A percentile compares a stretch with the other conserved stretches of the same genome.
These are phyloP conservation scores for Enteromius paludinosus DNA, from an alignment of 2,797 vertebrate genomes.

Conservation along the genomic window DNA sequence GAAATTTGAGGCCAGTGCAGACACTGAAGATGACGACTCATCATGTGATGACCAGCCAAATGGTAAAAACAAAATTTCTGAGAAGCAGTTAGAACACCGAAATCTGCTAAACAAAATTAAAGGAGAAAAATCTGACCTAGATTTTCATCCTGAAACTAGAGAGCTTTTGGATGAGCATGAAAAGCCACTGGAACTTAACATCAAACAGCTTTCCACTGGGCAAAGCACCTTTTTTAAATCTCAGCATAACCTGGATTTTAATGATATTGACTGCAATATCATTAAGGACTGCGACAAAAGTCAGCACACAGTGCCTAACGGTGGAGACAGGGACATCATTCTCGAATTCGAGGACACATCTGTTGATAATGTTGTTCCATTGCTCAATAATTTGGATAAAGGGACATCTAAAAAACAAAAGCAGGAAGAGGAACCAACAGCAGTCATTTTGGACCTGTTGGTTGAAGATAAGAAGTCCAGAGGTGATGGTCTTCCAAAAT, in stretches of 20 bases:
- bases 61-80: slow-evolving; percentile 57
- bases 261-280: slow-evolving; percentile 49
- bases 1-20: slow-evolving; percentile 72
- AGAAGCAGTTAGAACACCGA: slow-evolving; percentile 61
- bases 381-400: slow-evolving; percentile 65
- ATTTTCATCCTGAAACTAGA: slow-evolving; percentile 49
- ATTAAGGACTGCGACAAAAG: slow-evolving; percentile 58
- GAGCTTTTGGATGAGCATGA: slow-evolving; percentile 51
- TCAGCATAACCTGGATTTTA: slow-evolving; percentile 57
- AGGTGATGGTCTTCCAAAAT: slow-evolving; percentile 51
- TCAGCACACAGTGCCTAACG: slow-evolving; percentile 62
- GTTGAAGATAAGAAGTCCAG: slow-evolving; percentile 70
- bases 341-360: slow-evolving; percentile 67
- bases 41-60: slow-evolving; percentile 76
- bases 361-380: slow-evolving; percentile 48
- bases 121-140: slow-evolving; percentile 49
- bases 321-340: slow-evolving; percentile 61
- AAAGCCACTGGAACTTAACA: slow-evolving; percentile 34
- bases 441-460: slow-evolving; percentile 78
- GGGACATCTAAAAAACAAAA: slow-evolving; percentile 43
- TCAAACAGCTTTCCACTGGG: slow-evolving; percentile 65
- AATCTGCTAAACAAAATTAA: slow-evolving; percentile 61
- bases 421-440: slow-evolving; percentile 60
- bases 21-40: slow-evolving; percentile 83
- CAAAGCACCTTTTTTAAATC: slow-evolving; percentile 51